These are phyloP conservation scores for Hassar affinis DNA, from an alignment of 2,113 vertebrate genomes.

Conservation along the genomic window DNA sequence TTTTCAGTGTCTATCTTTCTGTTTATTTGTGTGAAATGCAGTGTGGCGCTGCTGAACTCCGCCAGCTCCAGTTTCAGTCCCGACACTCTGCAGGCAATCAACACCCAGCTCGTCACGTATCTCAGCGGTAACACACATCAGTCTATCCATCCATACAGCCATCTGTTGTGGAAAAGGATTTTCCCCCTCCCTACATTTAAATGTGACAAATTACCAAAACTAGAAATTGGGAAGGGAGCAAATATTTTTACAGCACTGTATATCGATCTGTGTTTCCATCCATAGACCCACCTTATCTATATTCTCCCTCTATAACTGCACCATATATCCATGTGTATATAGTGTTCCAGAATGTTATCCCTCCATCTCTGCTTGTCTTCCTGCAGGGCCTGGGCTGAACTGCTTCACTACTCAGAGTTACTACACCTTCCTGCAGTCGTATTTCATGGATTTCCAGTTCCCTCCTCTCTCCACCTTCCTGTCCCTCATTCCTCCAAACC, in stretches of 20 bases:
- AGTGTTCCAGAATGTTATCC: neutral
- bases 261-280: neutral
- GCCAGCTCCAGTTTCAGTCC: slow-evolving; percentile 56
- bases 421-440: slow-evolving; percentile 62
- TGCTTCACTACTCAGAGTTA: slow-evolving; percentile 69
- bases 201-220: no score
- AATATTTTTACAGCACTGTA: no score
- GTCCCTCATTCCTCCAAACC: slow-evolving; percentile 61
- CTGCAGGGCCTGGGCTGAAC: slow-evolving; percentile 55
- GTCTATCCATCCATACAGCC: neutral
- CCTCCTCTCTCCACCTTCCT: slow-evolving; percentile 68
- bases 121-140: slow-evolving; percentile 60
- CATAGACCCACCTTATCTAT: neutral
- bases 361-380: neutral
- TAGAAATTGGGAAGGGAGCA: no score
- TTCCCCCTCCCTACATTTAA: no score
- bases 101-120: slow-evolving; percentile 59
- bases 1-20: neutral
- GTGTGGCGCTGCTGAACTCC: slow-evolving; percentile 61
- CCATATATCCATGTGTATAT: neutral
- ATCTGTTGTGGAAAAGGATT: no score
- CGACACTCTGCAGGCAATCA: slow-evolving; percentile 51
- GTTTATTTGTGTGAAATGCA: slow-evolving; percentile 38
- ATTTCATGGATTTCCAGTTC: slow-evolving; percentile 70
- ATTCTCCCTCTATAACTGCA: no score